A percentile compares a stretch with the other conserved stretches of the same genome.
phyloP scores from a whole-genome alignment of 2,797 vertebrate genomes.

The Peromyscus attwateri region DNA sequence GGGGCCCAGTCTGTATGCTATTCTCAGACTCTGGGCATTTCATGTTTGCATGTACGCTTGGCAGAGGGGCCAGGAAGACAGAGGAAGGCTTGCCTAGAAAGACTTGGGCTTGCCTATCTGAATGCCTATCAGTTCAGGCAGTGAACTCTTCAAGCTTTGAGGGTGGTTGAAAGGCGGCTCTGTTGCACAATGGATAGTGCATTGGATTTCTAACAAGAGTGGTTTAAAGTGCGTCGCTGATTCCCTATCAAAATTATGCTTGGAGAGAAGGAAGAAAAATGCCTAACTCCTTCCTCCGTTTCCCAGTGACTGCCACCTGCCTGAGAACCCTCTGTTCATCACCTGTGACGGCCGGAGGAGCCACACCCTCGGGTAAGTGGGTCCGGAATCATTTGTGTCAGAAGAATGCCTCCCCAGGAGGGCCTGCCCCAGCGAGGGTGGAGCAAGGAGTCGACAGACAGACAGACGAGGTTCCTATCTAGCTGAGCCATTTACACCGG shows the following conservation, averaged over 20 bases:
- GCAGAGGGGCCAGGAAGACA: not conserved
- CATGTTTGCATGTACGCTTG: not conserved
- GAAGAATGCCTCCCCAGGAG: too few species aligned
- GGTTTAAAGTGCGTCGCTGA: not conserved
- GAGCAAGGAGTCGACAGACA: not conserved
- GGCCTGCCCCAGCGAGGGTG: not conserved
- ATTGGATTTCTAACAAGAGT: not conserved
- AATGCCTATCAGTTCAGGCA: too few species aligned
- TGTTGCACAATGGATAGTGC: not conserved
- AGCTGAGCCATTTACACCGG: not conserved
- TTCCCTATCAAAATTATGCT: not conserved
- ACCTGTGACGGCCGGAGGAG: constrained; percentile 82
- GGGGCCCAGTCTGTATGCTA: not conserved
- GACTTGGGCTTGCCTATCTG: not conserved
- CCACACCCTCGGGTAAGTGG: constrained; percentile 81
- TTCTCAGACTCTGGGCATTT: not conserved
- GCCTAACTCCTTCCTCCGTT: constrained; percentile 55
- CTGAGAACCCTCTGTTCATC: constrained; percentile 90
- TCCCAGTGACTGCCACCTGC: constrained; percentile 87
- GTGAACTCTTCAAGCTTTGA: not conserved
- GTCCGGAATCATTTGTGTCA: not conserved
- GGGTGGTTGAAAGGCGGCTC: not conserved
- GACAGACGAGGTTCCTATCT: not conserved
- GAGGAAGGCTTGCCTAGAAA: not conserved
- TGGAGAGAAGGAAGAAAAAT: not conserved